These are phyloP conservation scores for Sipha maydis DNA, from an alignment of 2,888 invertebrate species.

Conservation along the genomic window DNA sequence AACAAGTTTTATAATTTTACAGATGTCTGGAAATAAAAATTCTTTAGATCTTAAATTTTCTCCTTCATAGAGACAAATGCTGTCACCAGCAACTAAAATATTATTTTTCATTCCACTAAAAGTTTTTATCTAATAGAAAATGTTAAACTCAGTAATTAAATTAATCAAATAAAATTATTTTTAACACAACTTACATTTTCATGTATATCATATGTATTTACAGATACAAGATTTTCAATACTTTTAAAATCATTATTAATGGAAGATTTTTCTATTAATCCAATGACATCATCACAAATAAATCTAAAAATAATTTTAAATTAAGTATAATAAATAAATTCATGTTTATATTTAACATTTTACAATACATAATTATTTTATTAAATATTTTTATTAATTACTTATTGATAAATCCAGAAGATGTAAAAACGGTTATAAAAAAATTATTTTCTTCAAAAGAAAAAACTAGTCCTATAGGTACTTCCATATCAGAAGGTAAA, in stretches of 20 bases:
- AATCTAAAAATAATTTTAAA: slow-evolving; percentile 49
- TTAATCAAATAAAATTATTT: neutral
- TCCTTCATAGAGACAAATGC: slow-evolving; percentile 54
- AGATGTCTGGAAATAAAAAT: slow-evolving; percentile 50
- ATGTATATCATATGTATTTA: slow-evolving; percentile 50
- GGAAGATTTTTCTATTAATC: slow-evolving; percentile 21
- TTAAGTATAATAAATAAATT: neutral
- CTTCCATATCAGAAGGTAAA: slow-evolving; percentile 40
- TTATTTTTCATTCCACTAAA: slow-evolving; percentile 41
- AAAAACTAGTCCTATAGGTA: slow-evolving; percentile 42
- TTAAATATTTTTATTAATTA: slow-evolving; percentile 3
- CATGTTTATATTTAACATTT: neutral
- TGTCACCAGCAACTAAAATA: slow-evolving; percentile 50
- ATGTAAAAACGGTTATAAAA: slow-evolving; percentile 45
- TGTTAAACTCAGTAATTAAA: neutral
- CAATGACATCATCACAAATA: slow-evolving; percentile 36
- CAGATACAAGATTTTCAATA: slow-evolving; percentile 28
- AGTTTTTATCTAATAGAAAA: slow-evolving; percentile 33
- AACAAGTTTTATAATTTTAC: slow-evolving; percentile 56
- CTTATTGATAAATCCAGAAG: slow-evolving; percentile 57
- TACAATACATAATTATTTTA: neutral
- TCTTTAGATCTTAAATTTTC: slow-evolving; percentile 57
- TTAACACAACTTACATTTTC: slow-evolving; percentile 47
- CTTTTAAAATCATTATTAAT: slow-evolving; percentile 29
- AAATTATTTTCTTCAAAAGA: slow-evolving; percentile 22